These are phyloP conservation scores for Clarias batrachus DNA, from an alignment of 2,113 vertebrate genomes.

Conservation along the genomic window DNA sequence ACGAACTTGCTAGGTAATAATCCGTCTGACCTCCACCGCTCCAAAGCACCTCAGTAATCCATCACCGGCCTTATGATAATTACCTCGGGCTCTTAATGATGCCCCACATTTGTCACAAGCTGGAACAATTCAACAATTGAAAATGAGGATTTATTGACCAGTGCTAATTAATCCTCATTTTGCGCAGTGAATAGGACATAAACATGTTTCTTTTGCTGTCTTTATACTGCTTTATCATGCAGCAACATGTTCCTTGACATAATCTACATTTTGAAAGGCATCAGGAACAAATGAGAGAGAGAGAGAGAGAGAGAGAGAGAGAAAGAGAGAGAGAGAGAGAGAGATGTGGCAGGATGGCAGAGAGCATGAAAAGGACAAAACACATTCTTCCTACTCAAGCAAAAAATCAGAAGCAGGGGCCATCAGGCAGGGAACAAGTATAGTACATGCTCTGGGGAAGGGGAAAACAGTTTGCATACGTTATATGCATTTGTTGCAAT, in stretches of 20 bases:
- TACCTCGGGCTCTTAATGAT: neutral
- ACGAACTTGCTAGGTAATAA: constrained; percentile 6
- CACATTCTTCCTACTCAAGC: neutral
- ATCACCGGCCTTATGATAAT: neutral
- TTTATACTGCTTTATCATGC: neutral
- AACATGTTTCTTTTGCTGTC: neutral
- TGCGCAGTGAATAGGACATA: neutral
- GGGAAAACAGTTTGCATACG: neutral
- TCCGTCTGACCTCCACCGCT: constrained; percentile 11
- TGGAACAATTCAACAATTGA: neutral
- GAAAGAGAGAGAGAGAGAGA: neutral
- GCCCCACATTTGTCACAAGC: neutral
- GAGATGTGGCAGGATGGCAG: neutral
- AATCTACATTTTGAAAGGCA: neutral
- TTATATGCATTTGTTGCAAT: neutral
- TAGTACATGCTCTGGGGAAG: neutral
- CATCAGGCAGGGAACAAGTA: neutral
- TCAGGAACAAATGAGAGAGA: neutral
- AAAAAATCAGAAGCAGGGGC: neutral
- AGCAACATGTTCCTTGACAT: neutral
- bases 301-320: neutral
- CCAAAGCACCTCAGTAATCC: constrained; percentile 9
- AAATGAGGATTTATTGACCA: constrained; percentile 24
- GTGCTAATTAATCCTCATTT: neutral
- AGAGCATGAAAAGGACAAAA: neutral